Evolutionary conservation across 1,140 invertebrate genomes (phyloP).

Genomic region (Stenopsyche tienmushanensis): DNA sequence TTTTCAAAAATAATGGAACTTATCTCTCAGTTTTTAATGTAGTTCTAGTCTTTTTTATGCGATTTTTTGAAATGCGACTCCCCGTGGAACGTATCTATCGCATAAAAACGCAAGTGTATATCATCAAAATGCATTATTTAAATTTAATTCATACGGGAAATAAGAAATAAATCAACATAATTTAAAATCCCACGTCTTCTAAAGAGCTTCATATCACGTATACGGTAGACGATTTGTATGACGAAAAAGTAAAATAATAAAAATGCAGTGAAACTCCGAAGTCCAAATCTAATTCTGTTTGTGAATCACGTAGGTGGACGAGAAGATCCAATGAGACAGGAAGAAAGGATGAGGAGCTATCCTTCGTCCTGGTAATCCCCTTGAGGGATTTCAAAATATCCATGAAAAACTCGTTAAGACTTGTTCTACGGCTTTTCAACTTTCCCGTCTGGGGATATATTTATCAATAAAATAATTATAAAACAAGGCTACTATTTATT

Average conservation of each 20-base stretch:
- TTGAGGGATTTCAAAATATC: slow-evolving; percentile 8
- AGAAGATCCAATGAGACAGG: slow-evolving; percentile 24
- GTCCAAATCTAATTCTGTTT: slow-evolving; percentile 14
- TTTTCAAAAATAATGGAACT: no score
- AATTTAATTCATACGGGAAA: not conserved
- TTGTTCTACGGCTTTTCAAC: no score
- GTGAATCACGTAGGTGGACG: slow-evolving; percentile 12
- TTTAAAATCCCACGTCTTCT: not conserved
- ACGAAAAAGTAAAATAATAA: not conserved
- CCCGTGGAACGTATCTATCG: no score
- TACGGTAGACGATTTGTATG: not conserved
- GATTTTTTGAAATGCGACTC: no score
- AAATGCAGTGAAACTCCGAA: not conserved
- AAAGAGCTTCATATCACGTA: not conserved
- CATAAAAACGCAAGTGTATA: no score
- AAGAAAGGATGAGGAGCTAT: not conserved
- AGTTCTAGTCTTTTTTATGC: no score
- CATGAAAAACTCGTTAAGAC: no score
- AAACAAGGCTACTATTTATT: no score
- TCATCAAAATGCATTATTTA: not conserved
- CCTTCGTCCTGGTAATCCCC: slow-evolving; percentile 9
- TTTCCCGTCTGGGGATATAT: no score
- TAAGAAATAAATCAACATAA: not conserved
- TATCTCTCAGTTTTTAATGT: no score
- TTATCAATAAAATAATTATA: no score